These are phyloP conservation scores for Gila robusta DNA, from an alignment of 2,797 vertebrate species.

Conservation along the genomic window DNA sequence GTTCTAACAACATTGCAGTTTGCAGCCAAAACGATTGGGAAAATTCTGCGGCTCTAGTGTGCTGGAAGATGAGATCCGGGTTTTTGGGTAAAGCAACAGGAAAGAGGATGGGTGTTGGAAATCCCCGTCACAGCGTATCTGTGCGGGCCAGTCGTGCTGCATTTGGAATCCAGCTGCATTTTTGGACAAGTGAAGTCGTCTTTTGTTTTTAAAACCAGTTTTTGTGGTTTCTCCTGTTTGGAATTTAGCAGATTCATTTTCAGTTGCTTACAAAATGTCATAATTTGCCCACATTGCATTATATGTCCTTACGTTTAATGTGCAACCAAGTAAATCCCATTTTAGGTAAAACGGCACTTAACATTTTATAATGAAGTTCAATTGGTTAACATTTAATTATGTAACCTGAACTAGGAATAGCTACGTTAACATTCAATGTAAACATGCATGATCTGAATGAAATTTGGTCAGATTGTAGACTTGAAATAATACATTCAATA, in stretches of 20 bases:
- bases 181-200: neutral
- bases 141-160: neutral
- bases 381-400: neutral
- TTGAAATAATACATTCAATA: neutral
- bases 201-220: slow-evolving; percentile 1
- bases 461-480: neutral
- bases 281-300: neutral
- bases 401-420: neutral
- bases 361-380: neutral
- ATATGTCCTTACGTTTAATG: neutral
- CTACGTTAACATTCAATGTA: neutral
- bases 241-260: neutral
- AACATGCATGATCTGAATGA: neutral
- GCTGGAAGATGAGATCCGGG: slow-evolving; percentile 1
- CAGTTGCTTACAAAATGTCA: slow-evolving; percentile 5
- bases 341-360: neutral
- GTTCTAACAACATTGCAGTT: neutral
- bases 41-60: neutral
- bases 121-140: slow-evolving; percentile 49
- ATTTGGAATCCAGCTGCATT: slow-evolving; percentile 25
- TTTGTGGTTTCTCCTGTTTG: slow-evolving; percentile 12
- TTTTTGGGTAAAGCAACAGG: slow-evolving; percentile 43
- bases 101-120: slow-evolving; percentile 51
- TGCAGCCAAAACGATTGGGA: neutral
- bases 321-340: neutral